Evolutionary conservation across 2,888 invertebrate genomes (phyloP), one percentile per base, ranked within the genome.

Genomic region (Dysmachus trigonus): DNA sequence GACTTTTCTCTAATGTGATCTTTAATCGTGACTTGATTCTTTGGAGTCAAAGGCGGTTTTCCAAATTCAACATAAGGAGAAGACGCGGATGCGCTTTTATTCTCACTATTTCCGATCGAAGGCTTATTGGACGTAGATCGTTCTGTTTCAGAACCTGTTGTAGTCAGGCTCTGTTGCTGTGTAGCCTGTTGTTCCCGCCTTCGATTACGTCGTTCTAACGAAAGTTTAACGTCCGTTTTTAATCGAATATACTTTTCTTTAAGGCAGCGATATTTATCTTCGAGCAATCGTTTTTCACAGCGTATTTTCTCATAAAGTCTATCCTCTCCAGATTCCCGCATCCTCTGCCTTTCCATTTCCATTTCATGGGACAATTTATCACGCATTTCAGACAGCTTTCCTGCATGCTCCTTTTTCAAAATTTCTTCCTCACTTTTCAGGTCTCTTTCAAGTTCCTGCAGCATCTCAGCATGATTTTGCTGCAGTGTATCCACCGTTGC

Each of bases 171-270:
- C 22, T 83, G 74, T 35, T 86, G 86, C n/a, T 88, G 88, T 38
- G 89, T 38, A 0, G 90, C 91, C 88, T 92, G 92, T 90, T 94
- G 94, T 88, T 95, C 94, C 0, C 94, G 93, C 1, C 95, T 93
- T 72, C 94, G 94, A 90, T 95, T 95, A 13, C 96, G 94, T 35
- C 95, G 94, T 89, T 97, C 97, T 86, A 96, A 94, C 0, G 96
- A 95, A 33, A 95, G 92, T 91, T 96, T 95, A 10, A 97, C 96
- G 88, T 97, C 96, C 30, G 95, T 95, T 91, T 97, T 97, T 86
- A 97, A 92, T 15, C 96, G 93, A 30, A 95, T 93, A 89, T 97
- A 97, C 91, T 97, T 97, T 90, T 96, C 96, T 91, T 97, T 97
- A 82, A 97, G 93, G 85, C 95, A 95, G 77, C 94, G 93, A 90